Evolutionary conservation across 1,140 invertebrate genomes (phyloP), one percentile per base, ranked within the genome.

Genomic region (Dinothrombium tinctorium): DNA sequence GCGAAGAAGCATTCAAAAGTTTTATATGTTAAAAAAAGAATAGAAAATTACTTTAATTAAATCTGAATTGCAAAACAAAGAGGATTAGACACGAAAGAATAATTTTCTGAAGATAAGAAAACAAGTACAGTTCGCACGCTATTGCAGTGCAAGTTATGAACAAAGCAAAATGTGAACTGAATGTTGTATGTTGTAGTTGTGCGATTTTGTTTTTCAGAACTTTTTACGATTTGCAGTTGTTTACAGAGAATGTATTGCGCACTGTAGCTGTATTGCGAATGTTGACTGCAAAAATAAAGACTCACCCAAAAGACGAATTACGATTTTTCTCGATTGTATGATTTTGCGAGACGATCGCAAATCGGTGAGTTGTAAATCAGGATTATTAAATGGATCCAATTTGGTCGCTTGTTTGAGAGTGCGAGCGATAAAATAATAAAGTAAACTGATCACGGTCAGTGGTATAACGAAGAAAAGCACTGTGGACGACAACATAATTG

Each of bases 401-500:
- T 41, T 37, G 9, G 38, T 42, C 2, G 51, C 48, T 19, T 47
- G 35, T 14, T 49, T 45, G 9, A 54, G 40, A 14, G 51, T 47
- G 19, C 39, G 28, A 4, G 44, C 53, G 15, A 54, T 54, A 14
- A 41, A 28, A 12, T 47, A 44, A 26, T 54, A 54, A 9, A 54
- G 44, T n/a, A 39, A 42, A 21, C 40, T 37, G n/a, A 54, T 53
- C 8, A 54, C 21, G 8, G 43, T 31, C 14, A 54, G 20, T 5
- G 52, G 52, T 4, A 51, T 25, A 3, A 54, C 37, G 41, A 54
- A 54, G 40, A 54, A 54, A 0, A 53, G 15, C 42, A 29, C 55
- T 40, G 56, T 67, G 53, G 21, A 59, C 49, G 42, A 58, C 54
- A 48, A 52, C 62, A 53, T 48, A 35, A 39, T 52, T 49, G 28